A percentile compares a stretch with the other conserved stretches of the same genome.
phyloP scores from a whole-genome alignment of 2,113 vertebrate species.

The Epinephelus moara region DNA sequence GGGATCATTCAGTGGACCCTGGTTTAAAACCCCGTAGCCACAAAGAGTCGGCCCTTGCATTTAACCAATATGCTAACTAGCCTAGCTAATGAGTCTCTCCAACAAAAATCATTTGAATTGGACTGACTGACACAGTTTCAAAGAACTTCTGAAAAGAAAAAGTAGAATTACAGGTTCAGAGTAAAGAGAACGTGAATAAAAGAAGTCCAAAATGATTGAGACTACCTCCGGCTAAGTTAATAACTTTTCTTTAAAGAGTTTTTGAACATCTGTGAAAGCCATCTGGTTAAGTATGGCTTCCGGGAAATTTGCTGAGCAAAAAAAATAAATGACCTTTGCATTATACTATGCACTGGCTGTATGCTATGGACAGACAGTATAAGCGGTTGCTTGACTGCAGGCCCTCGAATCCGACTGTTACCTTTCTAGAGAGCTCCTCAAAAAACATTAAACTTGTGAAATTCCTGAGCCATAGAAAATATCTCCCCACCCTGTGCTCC shows the following conservation, averaged over 20 bases:
- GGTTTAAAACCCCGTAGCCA: conserved; percentile 53
- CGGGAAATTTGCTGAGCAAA: not conserved
- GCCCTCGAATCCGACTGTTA: conserved; percentile 68
- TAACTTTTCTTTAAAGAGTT: conserved; percentile 36
- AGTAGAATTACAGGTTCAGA: conserved; percentile 24
- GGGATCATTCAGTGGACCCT: conserved; percentile 57
- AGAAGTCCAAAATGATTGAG: conserved; percentile 30
- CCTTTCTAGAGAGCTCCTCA: conserved; percentile 74
- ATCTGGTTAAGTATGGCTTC: conserved; percentile 30
- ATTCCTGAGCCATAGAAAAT: conserved; percentile 81
- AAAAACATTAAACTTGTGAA: conserved; percentile 85
- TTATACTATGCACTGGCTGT: not conserved
- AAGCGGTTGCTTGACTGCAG: conserved; percentile 52
- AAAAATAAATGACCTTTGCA: conserved; percentile 12
- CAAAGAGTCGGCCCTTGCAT: conserved; percentile 51
- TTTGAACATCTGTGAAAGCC: conserved; percentile 13
- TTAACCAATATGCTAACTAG: conserved; percentile 63
- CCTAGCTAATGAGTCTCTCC: conserved; percentile 39
- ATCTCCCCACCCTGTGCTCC: conserved; percentile 41
- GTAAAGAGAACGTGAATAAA: conserved; percentile 16
- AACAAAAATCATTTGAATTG: conserved; percentile 46
- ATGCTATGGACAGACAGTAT: conserved; percentile 6
- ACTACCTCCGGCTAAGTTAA: conserved; percentile 23
- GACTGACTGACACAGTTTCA: conserved; percentile 4
- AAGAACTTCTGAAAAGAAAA: conserved; percentile 48